Evolutionary conservation across 92 coral and sea anemone genomes (phyloP).

Genomic region (Siderastrea radians): DNA sequence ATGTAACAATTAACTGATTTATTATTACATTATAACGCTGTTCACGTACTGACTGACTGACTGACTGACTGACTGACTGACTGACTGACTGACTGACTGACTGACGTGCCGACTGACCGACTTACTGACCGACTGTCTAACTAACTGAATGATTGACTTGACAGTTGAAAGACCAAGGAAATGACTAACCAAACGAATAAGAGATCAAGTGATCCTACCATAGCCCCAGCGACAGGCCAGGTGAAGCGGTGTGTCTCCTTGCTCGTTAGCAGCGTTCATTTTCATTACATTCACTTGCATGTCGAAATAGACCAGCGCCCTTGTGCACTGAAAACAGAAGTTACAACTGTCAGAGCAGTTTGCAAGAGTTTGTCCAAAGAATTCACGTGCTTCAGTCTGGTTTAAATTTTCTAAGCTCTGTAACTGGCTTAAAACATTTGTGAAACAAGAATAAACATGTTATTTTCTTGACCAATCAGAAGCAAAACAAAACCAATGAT

Average conservation of each 20-base stretch:
- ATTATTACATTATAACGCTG: no score
- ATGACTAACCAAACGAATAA: neutral
- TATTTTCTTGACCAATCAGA: no score
- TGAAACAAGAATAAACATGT: no score
- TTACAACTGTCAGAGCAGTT: neutral
- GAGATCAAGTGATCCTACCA: conserved; percentile 65
- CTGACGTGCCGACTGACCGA: no score
- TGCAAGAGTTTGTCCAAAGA: neutral
- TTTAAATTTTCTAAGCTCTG: no score
- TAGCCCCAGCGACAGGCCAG: conserved; percentile 98
- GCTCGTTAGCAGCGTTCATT: conserved; percentile 85
- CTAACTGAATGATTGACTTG: neutral
- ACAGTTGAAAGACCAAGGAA: neutral
- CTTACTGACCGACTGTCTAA: neutral
- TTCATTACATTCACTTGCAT: conserved; percentile 76
- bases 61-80: neutral
- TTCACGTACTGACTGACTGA: neutral
- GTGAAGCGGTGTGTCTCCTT: conserved; percentile 97
- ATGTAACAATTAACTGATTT: no score
- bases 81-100: neutral
- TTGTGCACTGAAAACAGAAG: conserved; percentile 73
- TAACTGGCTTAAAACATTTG: no score
- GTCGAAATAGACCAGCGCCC: conserved; percentile 81
- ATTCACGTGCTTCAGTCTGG: neutral
- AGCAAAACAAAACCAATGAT: no score